Base-by-base conservation (phyloP, 2,888 invertebrate genomes). In the Morpho deidamia region DNA sequence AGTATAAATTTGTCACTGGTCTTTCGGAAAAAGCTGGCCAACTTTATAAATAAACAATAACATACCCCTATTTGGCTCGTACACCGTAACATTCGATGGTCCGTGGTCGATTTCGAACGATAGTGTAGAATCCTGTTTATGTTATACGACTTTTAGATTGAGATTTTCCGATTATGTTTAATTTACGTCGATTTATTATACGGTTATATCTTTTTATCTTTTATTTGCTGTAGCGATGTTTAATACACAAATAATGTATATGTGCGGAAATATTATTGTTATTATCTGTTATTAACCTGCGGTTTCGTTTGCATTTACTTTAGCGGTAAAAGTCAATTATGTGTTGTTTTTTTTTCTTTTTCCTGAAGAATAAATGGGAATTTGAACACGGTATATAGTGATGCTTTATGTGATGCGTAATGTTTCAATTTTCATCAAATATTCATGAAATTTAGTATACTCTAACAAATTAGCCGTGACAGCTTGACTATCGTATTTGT, bases 31-130 rank as follows among this genome's bases (percentile, higher is more conserved):
- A 83, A 81, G 77, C 71, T 67, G 64, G 70, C 71, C 72, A 67
- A 75, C 72, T 82, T 88, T 87, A 88, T 87, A 87, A 87, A 89
- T 89, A 89, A 89, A 87, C 81, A 88, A 87, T 86, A 86, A 80
- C 73, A 72, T 66, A 42, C 60, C 83, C 83, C 66, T 83, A 78
- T 78, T 79, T 77, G 84, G 84, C 62, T 55, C 56, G 74, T 61
- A 66, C 72, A 74, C 78, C 76, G 81, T 83, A 81, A 81, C 83
- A 83, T 86, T 78, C 74, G 70, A 83, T 78, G 71, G 67, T 63
- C 66, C 74, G 71, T 74, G 72, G 71, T 73, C 74, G 74, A 81
- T 82, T 70, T 68, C 67, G 66, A 69, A 68, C 76, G 81, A 81
- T 78, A 79, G 71, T 71, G 72, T 67, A 74, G 69, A 66, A 64